phyloP scores from a whole-genome alignment of 2,888 invertebrate species.

The Eupithecia dodoneata region DNA sequence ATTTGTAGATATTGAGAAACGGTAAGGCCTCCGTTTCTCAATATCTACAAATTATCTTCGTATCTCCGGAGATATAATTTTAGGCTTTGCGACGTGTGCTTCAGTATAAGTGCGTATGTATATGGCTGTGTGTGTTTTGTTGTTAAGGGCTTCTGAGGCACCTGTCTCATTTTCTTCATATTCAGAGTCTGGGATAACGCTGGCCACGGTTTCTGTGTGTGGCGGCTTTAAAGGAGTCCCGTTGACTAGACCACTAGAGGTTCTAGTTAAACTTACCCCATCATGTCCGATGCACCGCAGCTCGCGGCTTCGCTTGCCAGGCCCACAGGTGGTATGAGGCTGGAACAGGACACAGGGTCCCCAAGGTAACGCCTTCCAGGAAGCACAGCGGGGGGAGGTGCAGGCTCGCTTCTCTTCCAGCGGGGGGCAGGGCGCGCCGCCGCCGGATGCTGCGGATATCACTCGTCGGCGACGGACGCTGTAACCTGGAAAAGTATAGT shows the following conservation, averaged over 20 bases:
- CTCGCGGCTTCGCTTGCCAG: conserved; percentile 83
- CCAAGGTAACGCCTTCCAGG: conserved; percentile 82
- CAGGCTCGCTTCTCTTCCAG: conserved; percentile 83
- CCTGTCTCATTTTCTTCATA: no score
- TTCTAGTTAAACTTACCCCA: conserved; percentile 63
- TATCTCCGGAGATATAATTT: background rate
- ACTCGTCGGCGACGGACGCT: conserved; percentile 77
- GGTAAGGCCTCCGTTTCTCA: no score
- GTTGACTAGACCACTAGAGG: background rate
- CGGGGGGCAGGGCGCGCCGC: conserved; percentile 79
- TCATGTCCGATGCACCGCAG: conserved; percentile 84
- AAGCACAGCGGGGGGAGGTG: conserved; percentile 79
- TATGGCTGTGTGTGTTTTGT: no score
- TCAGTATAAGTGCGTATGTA: no score
- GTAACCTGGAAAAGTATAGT: conserved; percentile 61
- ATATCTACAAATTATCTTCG: no score
- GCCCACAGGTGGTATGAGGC: conserved; percentile 82
- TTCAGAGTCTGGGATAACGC: no score
- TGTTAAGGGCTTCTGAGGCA: no score
- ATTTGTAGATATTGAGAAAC: background rate
- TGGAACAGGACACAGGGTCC: conserved; percentile 77
- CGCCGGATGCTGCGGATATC: conserved; percentile 78
- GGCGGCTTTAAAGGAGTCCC: background rate
- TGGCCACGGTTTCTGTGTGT: no score
- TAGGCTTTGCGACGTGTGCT: no score